phyloP scores from a whole-genome alignment of 1,140 invertebrate species.

The Saxidomus purpurata region DNA sequence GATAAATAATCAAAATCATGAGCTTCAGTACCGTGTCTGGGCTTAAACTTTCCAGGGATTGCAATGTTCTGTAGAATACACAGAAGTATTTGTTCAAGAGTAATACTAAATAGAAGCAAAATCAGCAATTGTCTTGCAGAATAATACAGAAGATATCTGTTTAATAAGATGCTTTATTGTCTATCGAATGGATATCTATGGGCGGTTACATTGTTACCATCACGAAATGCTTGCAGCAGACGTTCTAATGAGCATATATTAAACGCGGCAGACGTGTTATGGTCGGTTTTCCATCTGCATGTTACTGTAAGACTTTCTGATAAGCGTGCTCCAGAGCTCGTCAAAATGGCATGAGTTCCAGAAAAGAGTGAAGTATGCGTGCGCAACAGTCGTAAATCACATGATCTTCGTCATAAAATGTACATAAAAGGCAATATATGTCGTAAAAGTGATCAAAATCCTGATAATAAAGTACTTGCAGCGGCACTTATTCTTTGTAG shows the following conservation, averaged over 20 bases:
- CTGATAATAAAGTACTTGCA: constrained; percentile 53
- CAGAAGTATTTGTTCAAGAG: no score
- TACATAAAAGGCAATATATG: constrained; percentile 60
- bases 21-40: no score
- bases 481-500: constrained; percentile 22
- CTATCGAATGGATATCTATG: no score
- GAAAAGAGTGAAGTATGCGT: constrained; percentile 13
- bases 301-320: background rate
- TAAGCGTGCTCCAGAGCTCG: background rate
- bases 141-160: no score
- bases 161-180: no score
- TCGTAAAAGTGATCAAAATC: constrained; percentile 62
- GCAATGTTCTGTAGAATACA: no score
- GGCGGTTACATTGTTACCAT: background rate
- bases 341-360: constrained; percentile 34
- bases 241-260: background rate
- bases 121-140: no score
- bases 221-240: background rate
- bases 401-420: constrained; percentile 45
- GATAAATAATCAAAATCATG: no score
- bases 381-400: constrained; percentile 47
- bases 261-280: background rate
- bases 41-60: no score
- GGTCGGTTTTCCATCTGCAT: background rate
- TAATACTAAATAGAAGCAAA: no score